Percentiles rank a stretch among this genome's conserved stretches.
Evolutionary conservation across 2,797 vertebrate genomes (phyloP).

Genomic region (Acanthiza pusilla): DNA sequence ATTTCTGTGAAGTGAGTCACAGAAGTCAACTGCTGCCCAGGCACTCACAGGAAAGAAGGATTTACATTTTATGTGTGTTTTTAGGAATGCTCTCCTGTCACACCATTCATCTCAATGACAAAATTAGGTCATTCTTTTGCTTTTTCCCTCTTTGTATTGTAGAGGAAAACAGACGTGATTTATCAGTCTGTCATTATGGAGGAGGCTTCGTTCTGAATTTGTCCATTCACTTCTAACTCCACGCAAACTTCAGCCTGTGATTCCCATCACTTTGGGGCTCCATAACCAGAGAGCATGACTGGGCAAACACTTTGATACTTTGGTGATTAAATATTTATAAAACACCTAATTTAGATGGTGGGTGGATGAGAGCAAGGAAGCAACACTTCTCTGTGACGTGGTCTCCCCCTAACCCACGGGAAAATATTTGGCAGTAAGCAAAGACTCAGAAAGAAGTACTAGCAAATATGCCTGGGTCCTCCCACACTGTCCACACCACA

Average conservation of each 20-base stretch:
- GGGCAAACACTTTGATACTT: slow-evolving; percentile 11
- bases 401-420: not conserved
- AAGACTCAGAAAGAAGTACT: not conserved
- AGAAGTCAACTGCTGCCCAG: slow-evolving; percentile 38
- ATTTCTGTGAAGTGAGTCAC: slow-evolving; percentile 56
- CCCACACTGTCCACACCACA: rapidly evolving
- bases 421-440: not conserved
- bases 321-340: not conserved
- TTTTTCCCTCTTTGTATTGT: not conserved
- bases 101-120: slow-evolving; percentile 19
- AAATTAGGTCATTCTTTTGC: slow-evolving; percentile 47
- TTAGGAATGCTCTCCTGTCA: slow-evolving; percentile 21
- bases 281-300: not conserved
- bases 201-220: not conserved
- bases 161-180: not conserved
- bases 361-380: not conserved
- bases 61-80: slow-evolving; percentile 44
- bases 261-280: slow-evolving; percentile 19
- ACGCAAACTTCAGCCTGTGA: not conserved
- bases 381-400: not conserved
- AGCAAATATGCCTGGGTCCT: not conserved
- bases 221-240: not conserved
- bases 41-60: slow-evolving; percentile 50
- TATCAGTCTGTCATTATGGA: slow-evolving; percentile 30
- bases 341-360: slow-evolving; percentile 2